phyloP scores from a whole-genome alignment of 2,888 invertebrate species.

The Pseudococcus viburni region DNA sequence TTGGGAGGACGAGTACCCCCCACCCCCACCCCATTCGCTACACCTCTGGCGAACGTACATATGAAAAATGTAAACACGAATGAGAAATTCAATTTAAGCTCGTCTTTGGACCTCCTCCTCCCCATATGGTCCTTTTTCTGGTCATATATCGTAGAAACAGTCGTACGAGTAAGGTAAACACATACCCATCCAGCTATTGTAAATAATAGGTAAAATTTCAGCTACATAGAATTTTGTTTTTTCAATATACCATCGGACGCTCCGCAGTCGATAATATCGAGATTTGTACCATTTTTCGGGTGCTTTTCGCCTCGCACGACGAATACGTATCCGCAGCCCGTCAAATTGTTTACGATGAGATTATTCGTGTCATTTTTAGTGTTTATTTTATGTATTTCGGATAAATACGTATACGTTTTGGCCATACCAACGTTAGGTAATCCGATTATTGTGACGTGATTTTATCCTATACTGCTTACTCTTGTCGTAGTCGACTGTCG shows the following conservation, averaged over 20 bases:
- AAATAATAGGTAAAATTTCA: too few relatives aligned
- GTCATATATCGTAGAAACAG: background rate
- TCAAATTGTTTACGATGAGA: slow-evolving; percentile 3
- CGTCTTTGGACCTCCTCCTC: background rate
- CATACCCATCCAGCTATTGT: too few relatives aligned
- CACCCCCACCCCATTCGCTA: background rate
- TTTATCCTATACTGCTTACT: background rate
- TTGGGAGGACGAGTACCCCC: too few relatives aligned
- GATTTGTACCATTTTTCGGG: background rate
- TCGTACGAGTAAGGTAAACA: background rate
- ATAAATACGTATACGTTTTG: background rate
- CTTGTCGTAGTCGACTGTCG: background rate
- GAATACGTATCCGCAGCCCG: background rate
- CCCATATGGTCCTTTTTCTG: background rate
- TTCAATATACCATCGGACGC: too few relatives aligned
- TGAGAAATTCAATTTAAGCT: background rate
- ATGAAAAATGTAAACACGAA: background rate
- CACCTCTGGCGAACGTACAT: background rate
- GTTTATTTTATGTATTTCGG: slow-evolving; percentile 13
- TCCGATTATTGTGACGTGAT: slow-evolving; percentile 16
- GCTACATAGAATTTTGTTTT: too few relatives aligned
- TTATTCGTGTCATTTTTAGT: slow-evolving; percentile 41
- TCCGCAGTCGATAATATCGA: background rate
- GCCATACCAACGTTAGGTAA: background rate
- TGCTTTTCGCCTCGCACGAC: background rate